Percentiles rank a stretch among this genome's conserved stretches.
These are phyloP conservation scores for Periophthalmus magnuspinnatus DNA, from an alignment of 2,797 vertebrate species.

Conservation along the genomic window DNA sequence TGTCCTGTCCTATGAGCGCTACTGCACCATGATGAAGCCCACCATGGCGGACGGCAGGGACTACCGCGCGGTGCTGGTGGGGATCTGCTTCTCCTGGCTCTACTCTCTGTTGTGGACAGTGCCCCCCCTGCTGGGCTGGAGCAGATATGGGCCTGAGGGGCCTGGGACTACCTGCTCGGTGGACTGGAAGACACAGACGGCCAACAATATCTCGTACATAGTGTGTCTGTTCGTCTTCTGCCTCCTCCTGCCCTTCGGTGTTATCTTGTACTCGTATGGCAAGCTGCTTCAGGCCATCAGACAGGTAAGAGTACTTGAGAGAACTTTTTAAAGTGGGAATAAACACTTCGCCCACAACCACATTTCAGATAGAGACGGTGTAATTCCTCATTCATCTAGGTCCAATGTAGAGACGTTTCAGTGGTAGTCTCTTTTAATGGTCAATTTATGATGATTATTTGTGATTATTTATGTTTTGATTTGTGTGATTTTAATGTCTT, in stretches of 20 bases:
- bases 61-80: slow-evolving; percentile 72
- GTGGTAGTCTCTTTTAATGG: no score
- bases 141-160: slow-evolving; percentile 81
- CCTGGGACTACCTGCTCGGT: slow-evolving; percentile 82
- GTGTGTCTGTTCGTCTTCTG: slow-evolving; percentile 83
- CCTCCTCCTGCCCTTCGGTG: slow-evolving; percentile 77
- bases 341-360: no score
- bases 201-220: slow-evolving; percentile 80
- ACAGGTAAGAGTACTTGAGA: slow-evolving; percentile 69
- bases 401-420: no score
- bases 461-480: no score
- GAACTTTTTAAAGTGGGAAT: no score
- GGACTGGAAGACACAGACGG: slow-evolving; percentile 80
- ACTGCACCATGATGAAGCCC: slow-evolving; percentile 76
- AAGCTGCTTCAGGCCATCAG: slow-evolving; percentile 77
- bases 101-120: slow-evolving; percentile 80
- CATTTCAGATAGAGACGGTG: no score
- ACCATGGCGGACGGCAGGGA: slow-evolving; percentile 72
- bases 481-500: no score
- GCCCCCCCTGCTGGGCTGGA: slow-evolving; percentile 83
- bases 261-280: slow-evolving; percentile 82
- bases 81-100: slow-evolving; percentile 81
- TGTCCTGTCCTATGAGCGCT: slow-evolving; percentile 82
- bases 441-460: no score
- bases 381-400: no score